These are phyloP conservation scores for Styela clava DNA, from an alignment of 23 tunicate genomes.

Conservation along the genomic window DNA sequence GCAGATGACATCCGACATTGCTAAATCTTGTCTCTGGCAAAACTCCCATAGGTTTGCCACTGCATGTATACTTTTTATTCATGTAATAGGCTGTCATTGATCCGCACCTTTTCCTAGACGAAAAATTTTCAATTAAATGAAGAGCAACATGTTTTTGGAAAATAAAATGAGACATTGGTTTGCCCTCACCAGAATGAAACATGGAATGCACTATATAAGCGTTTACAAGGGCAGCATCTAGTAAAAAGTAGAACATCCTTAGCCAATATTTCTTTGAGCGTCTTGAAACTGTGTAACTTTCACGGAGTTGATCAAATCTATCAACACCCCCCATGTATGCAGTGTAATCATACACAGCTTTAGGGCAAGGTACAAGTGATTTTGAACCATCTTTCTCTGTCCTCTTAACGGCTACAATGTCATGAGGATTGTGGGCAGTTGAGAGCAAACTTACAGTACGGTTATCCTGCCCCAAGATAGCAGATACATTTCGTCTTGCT, in stretches of 20 bases:
- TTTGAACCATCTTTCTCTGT: conserved; percentile 15
- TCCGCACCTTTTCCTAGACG: neutral
- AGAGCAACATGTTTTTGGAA: neutral
- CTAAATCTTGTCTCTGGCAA: neutral
- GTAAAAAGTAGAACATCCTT: neutral
- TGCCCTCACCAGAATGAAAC: too few relatives aligned
- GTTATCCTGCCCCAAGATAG: conserved; percentile 16
- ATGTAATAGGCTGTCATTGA: neutral
- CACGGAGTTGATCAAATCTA: conserved; percentile 28
- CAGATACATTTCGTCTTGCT: conserved; percentile 4
- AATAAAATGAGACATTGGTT: neutral
- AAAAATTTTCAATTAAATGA: neutral
- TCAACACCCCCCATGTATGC: conserved; percentile 31
- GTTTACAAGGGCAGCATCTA: neutral
- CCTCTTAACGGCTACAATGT: neutral
- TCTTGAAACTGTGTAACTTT: conserved; percentile 10
- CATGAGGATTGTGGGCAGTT: conserved; percentile 23
- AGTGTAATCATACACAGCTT: conserved; percentile 23
- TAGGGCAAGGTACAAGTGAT: conserved; percentile 18
- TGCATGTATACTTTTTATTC: neutral
- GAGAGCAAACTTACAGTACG: conserved; percentile 16
- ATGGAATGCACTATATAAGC: neutral
- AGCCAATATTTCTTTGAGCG: conserved; percentile 25
- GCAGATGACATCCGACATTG: conserved; percentile 8
- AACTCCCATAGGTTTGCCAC: neutral